phyloP scores from a whole-genome alignment of 53 echinoderm and acorn worm genomes.

The Arbacia lixula region DNA sequence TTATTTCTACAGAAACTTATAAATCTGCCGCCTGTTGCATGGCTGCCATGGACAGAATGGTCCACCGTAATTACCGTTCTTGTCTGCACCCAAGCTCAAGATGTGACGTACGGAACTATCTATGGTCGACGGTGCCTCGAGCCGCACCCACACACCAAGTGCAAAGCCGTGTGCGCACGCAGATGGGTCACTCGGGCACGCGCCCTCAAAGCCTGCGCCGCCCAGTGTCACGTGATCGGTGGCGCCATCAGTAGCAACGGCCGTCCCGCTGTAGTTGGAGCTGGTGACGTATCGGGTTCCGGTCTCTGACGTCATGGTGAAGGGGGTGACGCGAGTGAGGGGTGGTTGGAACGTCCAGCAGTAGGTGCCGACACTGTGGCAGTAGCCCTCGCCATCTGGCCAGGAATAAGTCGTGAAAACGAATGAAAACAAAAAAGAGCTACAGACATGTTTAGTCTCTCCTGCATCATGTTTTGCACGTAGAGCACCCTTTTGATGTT shows the following conservation, averaged over 20 bases:
- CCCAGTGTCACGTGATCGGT: conserved; percentile 66
- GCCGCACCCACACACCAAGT: conserved; percentile 75
- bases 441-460: no score
- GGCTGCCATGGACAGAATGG: no score
- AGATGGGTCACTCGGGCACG: conserved; percentile 75
- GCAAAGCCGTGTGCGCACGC: conserved; percentile 78
- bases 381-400: conserved; percentile 39
- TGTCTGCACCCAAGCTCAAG: conserved; percentile 76
- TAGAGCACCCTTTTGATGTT: no score
- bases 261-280: conserved; percentile 51
- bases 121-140: conserved; percentile 33
- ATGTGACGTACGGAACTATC: conserved; percentile 42
- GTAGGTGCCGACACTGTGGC: conserved; percentile 54
- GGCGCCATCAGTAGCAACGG: conserved; percentile 69
- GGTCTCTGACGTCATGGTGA: conserved; percentile 26
- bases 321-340: conserved; percentile 37
- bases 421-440: no score
- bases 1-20: no score
- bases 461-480: no score
- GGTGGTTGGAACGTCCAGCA: conserved; percentile 89
- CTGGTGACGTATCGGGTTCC: conserved; percentile 49
- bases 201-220: conserved; percentile 57
- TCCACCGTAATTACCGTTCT: conserved; percentile 80
- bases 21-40: no score
- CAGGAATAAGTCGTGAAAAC: no score